Evolutionary conservation across 2,888 invertebrate genomes (phyloP).

Genomic region (Lepidochitona cinerea): DNA sequence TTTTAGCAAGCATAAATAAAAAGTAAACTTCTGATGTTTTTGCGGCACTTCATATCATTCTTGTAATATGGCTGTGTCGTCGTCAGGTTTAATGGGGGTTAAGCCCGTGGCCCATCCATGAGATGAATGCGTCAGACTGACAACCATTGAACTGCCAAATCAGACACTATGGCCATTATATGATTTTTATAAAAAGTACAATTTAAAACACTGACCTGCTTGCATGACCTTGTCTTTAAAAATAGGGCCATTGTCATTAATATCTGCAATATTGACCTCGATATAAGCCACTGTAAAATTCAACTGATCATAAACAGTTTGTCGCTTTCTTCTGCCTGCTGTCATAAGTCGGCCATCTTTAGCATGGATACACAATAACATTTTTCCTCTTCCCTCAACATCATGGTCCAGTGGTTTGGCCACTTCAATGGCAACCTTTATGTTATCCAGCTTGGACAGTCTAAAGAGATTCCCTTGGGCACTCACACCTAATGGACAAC

Average conservation of each 20-base stretch:
- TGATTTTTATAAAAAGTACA: too few species aligned
- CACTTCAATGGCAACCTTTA: background rate
- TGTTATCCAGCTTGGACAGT: background rate
- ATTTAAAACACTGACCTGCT: too few species aligned
- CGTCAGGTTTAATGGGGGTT: too few species aligned
- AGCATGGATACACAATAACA: background rate
- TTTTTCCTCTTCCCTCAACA: background rate
- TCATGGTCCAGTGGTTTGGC: background rate
- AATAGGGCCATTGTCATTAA: conserved; percentile 52
- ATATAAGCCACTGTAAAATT: conserved; percentile 35
- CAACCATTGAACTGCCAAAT: too few species aligned
- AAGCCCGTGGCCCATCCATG: too few species aligned
- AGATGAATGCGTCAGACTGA: too few species aligned
- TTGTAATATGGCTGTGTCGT: too few species aligned
- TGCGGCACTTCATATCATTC: too few species aligned
- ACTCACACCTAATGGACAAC: background rate
- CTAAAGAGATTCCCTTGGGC: background rate
- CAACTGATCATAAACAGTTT: background rate
- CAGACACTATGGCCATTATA: too few species aligned
- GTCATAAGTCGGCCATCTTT: background rate
- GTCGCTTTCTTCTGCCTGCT: background rate
- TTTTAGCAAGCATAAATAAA: too few species aligned
- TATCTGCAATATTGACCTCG: conserved; percentile 39
- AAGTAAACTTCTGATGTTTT: too few species aligned
- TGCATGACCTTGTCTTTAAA: conserved; percentile 23